A percentile compares a stretch with the other conserved stretches of the same genome.
These are phyloP conservation scores for Pantherophis vulpinus DNA, from an alignment of 2,797 vertebrate genomes.

Conservation along the genomic window DNA sequence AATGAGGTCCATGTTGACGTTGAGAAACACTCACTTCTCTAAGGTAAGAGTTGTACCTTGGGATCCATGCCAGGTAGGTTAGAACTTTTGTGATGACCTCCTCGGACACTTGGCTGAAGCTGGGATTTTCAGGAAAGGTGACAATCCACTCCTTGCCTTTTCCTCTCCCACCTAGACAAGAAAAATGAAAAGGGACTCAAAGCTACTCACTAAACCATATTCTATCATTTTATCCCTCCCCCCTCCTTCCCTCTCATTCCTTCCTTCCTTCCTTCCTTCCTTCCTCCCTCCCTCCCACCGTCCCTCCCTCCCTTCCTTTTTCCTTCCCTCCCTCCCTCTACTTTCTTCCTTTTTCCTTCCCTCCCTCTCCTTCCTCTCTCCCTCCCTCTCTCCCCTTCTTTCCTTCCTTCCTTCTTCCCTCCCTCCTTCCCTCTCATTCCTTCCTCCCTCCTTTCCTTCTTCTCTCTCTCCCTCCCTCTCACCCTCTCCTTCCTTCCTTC, in stretches of 20 bases:
- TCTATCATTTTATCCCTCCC: background rate
- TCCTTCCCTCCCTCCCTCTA: too few relatives aligned
- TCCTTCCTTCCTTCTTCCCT: accelerated
- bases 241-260: too few relatives aligned
- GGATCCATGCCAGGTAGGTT: slow-evolving; percentile 87
- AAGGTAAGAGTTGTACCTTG: slow-evolving; percentile 78
- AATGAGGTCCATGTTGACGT: background rate
- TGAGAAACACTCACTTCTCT: background rate
- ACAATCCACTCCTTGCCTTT: slow-evolving; percentile 93
- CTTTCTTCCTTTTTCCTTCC: too few relatives aligned
- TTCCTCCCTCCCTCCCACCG: background rate
- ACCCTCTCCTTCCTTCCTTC: too few relatives aligned
- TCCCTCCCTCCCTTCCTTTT: accelerated
- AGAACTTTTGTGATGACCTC: slow-evolving; percentile 85
- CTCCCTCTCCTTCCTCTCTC: too few relatives aligned
- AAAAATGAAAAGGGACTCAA: accelerated
- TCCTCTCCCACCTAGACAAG: slow-evolving; percentile 83
- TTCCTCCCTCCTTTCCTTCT: too few relatives aligned
- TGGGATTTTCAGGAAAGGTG: slow-evolving; percentile 90
- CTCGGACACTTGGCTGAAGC: slow-evolving; percentile 88
- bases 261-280: too few relatives aligned
- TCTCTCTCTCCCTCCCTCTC: too few relatives aligned
- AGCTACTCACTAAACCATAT: background rate
- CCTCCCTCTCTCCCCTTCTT: accelerated
- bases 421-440: too few relatives aligned